Percentiles rank a stretch among this genome's conserved stretches.
These are phyloP conservation scores for Pachycephala philippinensis DNA, from an alignment of 2,113 vertebrate species.

Conservation along the genomic window DNA sequence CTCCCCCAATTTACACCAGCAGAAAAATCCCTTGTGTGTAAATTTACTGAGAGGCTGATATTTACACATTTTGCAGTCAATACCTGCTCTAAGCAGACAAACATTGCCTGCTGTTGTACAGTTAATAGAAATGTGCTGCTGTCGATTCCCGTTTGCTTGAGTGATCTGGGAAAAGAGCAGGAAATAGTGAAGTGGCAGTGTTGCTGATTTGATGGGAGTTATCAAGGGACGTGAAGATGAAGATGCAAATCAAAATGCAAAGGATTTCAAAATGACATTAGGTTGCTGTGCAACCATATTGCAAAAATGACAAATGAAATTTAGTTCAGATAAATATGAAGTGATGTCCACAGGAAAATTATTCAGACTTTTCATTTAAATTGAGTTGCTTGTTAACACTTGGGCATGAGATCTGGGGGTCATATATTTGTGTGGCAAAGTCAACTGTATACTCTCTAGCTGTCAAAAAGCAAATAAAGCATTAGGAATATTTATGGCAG, in stretches of 20 bases:
- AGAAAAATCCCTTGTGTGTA: background rate
- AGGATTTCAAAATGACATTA: conserved; percentile 9
- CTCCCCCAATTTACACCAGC: background rate
- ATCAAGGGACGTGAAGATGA: background rate
- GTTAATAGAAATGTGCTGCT: conserved; percentile 8
- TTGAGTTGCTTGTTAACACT: conserved; percentile 1
- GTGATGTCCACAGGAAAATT: conserved; percentile 22
- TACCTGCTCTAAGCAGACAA: background rate
- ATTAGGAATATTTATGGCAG: background rate
- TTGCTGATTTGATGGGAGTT: background rate
- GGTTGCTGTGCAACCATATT: conserved; percentile 34
- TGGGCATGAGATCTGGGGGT: background rate
- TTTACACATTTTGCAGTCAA: background rate
- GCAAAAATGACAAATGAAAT: conserved; percentile 13
- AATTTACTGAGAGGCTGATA: background rate
- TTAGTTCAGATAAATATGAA: background rate
- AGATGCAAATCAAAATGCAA: conserved; percentile 13
- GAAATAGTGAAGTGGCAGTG: background rate
- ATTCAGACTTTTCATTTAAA: conserved; percentile 1
- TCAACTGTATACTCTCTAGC: background rate
- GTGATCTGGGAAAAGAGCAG: background rate
- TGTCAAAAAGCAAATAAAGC: conserved; percentile 26
- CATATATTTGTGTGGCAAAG: background rate
- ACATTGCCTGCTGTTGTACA: background rate
- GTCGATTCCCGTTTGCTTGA: background rate